Conservation (phyloP, 2,113 vertebrate species). For the Ochotona curzoniae region DNA sequence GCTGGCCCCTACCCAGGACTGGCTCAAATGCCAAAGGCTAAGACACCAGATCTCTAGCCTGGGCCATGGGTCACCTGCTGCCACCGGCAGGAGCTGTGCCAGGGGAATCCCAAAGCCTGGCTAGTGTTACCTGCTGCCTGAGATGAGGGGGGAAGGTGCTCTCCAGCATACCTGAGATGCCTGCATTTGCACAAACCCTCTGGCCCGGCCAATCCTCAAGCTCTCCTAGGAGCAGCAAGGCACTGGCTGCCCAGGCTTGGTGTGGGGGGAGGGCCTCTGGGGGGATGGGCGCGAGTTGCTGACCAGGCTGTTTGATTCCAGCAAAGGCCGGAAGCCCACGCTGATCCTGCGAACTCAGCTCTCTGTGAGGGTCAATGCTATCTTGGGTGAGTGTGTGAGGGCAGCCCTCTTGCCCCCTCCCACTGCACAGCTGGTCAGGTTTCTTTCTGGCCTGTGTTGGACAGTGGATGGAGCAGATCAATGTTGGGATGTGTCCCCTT, state of each 20-base stretch:
- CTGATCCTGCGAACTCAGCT: conserved; percentile 96
- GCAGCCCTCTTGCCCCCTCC: neutral
- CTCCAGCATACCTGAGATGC: conserved; percentile 64
- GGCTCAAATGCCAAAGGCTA: conserved; percentile 39
- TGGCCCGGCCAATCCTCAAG: conserved; percentile 25
- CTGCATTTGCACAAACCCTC: conserved; percentile 35
- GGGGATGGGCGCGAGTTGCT: conserved; percentile 49
- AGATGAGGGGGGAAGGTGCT: neutral
- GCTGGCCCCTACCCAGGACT: neutral
- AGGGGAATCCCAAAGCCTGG: conserved; percentile 46
- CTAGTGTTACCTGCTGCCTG: conserved; percentile 30
- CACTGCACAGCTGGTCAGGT: neutral
- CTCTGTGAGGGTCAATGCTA: conserved; percentile 93
- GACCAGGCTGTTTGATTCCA: conserved; percentile 80
- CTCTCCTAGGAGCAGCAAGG: neutral
- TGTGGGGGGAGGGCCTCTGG: neutral
- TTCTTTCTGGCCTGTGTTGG: conserved; percentile 50
- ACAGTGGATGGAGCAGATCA: neutral
- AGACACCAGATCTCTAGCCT: conserved; percentile 41
- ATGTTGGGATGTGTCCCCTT: neutral
- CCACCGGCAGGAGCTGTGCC: conserved; percentile 42
- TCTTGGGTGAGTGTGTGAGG: conserved; percentile 91
- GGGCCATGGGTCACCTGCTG: neutral
- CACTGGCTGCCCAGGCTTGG: conserved; percentile 7
- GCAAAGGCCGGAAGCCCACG: conserved; percentile 94